These are phyloP conservation scores for Phoxinus dragarum DNA, from an alignment of 2,797 vertebrate species.

Conservation along the genomic window DNA sequence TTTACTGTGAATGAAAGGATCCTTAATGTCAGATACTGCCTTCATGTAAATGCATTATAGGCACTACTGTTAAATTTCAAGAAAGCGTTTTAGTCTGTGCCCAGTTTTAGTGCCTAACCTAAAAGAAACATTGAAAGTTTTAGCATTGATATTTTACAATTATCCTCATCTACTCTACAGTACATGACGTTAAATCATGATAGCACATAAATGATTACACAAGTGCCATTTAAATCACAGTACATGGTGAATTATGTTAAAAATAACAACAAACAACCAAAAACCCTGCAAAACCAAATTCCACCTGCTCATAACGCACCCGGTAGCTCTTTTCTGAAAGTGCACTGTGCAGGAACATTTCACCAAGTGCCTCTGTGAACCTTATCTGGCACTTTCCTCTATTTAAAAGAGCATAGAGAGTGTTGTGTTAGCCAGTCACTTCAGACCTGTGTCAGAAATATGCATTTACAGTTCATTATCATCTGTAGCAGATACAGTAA, in stretches of 20 bases:
- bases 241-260: not conserved
- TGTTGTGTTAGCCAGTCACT: slow-evolving; percentile 56
- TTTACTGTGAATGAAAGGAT: slow-evolving; percentile 4
- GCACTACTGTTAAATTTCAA: not conserved
- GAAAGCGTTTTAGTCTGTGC: not conserved
- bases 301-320: slow-evolving; percentile 31
- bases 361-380: slow-evolving; percentile 48
- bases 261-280: not conserved
- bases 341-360: slow-evolving; percentile 26
- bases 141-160: not conserved
- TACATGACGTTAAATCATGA: not conserved
- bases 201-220: not conserved
- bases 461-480: slow-evolving; percentile 60
- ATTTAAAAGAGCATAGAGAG: slow-evolving; percentile 52
- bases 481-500: slow-evolving; percentile 61
- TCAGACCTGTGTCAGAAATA: slow-evolving; percentile 58
- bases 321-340: slow-evolving; percentile 12
- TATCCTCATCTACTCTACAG: not conserved
- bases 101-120: not conserved
- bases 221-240: not conserved
- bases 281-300: not conserved
- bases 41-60: not conserved
- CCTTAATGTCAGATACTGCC: not conserved
- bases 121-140: not conserved
- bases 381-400: slow-evolving; percentile 57